Evolutionary conservation across 2,113 vertebrate genomes (phyloP).

Genomic region (Girardinichthys multiradiatus): DNA sequence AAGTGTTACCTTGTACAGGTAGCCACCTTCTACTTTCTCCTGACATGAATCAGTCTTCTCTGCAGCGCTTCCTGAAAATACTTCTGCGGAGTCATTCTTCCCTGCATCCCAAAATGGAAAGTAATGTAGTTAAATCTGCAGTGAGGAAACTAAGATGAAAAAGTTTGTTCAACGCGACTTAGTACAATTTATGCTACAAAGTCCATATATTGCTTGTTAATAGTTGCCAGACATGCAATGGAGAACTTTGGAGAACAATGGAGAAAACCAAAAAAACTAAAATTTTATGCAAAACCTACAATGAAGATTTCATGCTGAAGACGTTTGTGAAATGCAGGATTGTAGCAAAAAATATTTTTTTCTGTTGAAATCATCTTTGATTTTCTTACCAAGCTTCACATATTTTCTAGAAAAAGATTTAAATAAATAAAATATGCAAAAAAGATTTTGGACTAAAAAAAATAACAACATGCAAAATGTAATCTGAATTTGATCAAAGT

Average conservation of each 20-base stretch:
- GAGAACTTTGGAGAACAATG: no score
- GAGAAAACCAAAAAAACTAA: background rate
- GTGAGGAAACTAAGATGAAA: slow-evolving; percentile 4
- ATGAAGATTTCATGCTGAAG: no score
- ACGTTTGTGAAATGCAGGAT: no score
- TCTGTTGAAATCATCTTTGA: background rate
- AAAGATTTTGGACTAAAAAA: background rate
- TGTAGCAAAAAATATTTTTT: background rate
- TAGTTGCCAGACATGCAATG: background rate
- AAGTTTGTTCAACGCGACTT: background rate
- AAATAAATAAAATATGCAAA: slow-evolving; percentile 36
- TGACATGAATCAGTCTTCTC: slow-evolving; percentile 25
- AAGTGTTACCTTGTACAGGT: slow-evolving; percentile 81
- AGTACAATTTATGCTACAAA: slow-evolving; percentile 4
- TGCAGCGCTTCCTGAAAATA: slow-evolving; percentile 32
- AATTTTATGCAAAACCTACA: background rate
- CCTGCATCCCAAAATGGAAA: slow-evolving; percentile 72
- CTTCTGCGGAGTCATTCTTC: slow-evolving; percentile 73
- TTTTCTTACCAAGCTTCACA: background rate
- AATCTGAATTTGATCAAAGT: no score
- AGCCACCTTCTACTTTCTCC: slow-evolving; percentile 74
- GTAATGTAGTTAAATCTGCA: slow-evolving; percentile 19
- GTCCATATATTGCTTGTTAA: background rate
- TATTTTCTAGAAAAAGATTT: slow-evolving; percentile 15
- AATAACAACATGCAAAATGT: no score